A percentile compares a stretch with the other conserved stretches of the same genome.
These are phyloP conservation scores for Dromococcyx pavoninus DNA, from an alignment of 2,797 vertebrate species.

Conservation along the genomic window DNA sequence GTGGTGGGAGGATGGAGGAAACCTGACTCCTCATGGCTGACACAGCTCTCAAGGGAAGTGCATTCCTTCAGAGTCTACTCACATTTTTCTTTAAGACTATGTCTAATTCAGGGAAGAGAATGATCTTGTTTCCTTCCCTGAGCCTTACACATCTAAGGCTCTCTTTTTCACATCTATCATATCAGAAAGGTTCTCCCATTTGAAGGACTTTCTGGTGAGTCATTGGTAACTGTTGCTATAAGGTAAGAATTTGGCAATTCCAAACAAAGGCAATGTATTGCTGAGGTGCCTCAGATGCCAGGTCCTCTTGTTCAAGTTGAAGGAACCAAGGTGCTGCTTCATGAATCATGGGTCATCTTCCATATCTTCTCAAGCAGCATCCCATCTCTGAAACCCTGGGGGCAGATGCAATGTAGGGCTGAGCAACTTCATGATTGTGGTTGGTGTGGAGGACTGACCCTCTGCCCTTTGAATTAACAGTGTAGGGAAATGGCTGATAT, in stretches of 20 bases:
- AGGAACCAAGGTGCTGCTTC: neutral
- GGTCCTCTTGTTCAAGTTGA: neutral
- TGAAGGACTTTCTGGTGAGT: neutral
- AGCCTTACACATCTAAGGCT: neutral
- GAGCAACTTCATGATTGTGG: rapidly evolving
- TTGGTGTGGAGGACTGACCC: rapidly evolving
- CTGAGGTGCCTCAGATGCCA: neutral
- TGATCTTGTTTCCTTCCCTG: neutral
- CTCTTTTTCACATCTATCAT: neutral
- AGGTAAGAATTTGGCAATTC: neutral
- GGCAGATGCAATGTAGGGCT: neutral
- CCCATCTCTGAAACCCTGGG: rapidly evolving
- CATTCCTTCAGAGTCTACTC: rapidly evolving
- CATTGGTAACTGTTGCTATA: neutral
- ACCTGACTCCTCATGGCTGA: neutral
- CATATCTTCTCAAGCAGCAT: neutral
- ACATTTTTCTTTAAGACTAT: neutral
- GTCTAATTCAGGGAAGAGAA: neutral
- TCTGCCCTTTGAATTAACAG: neutral
- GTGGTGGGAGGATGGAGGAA: neutral
- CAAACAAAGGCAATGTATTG: rapidly evolving
- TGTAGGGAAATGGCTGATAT: neutral
- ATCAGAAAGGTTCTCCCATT: neutral
- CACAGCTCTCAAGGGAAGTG: neutral
- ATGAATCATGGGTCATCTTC: rapidly evolving